Percentiles rank a stretch among this genome's conserved stretches.
Conservation (phyloP, 2,113 vertebrate species). For the Peromyscus polionotus region DNA sequence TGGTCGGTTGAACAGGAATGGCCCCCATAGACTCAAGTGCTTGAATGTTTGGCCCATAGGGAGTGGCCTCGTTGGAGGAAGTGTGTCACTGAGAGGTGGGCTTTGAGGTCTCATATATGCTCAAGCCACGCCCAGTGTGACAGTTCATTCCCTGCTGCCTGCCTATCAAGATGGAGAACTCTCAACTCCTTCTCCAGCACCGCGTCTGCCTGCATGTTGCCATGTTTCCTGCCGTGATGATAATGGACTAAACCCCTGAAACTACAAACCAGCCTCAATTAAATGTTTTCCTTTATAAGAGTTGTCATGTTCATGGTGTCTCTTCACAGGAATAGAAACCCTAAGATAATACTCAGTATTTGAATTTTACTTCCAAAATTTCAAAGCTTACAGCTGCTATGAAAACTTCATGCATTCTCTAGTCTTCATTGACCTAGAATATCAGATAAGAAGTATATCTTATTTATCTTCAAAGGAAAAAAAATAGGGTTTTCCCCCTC, state of each 20-base stretch:
- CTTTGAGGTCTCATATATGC: neutral
- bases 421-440: conserved; percentile 22
- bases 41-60: neutral
- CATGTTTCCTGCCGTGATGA: neutral
- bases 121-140: neutral
- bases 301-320: neutral
- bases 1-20: neutral
- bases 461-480: neutral
- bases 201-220: too few species aligned
- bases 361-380: conserved; percentile 44
- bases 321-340: neutral
- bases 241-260: neutral
- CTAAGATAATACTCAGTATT: neutral
- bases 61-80: neutral
- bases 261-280: neutral
- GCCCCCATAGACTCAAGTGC: neutral
- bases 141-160: neutral
- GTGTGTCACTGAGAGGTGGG: neutral
- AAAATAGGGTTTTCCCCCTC: neutral
- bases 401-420: neutral
- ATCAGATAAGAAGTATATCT: conserved; percentile 5
- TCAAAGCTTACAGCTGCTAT: neutral
- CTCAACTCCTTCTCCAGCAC: neutral
- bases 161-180: neutral
- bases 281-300: neutral